Evolutionary conservation across 2,113 vertebrate genomes (phyloP), one percentile per base, ranked within the genome.

Genomic region (Hipposideros armiger): DNA sequence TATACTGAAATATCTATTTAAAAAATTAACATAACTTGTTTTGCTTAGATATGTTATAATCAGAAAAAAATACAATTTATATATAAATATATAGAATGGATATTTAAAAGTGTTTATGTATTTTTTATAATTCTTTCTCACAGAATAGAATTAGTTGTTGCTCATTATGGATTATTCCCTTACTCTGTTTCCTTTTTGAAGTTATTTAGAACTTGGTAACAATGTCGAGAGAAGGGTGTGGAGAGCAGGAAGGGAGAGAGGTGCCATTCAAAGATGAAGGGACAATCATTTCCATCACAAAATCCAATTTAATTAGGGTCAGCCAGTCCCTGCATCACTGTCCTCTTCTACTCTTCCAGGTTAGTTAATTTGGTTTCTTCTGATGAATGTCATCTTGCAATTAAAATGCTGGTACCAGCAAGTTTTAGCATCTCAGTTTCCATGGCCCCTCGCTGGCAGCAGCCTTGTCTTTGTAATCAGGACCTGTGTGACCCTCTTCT

Each of bases 381-480:
- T 97, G 95, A 36, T 96, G 96, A 95, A 92, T 96, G 85, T 85
- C 87, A 77, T 91, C 93, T 86, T 95, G 85, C 98, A 98, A 91
- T 98, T 97, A 98, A 97, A 97, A 97, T 97, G 92, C 78, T 85
- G 54, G 60, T 0, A 0, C 36, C 2, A 11, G 82, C 26, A 60
- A 94, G 54, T 96, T 95, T 93, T 84, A 81, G 14, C 76, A 52
- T 66, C 67, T 95, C 82, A 70, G 73, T 72, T 97, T 95, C 94
- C 69, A 47, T 78, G 90, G 32, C 26, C 80, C 66, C 30, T 96
- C 5, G 89, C 95, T 95, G 84, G 96, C 95, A 96, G 87, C 58
- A 94, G 78, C 20, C 45, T 69, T 52, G 66, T 94, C 90, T 86
- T 95, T 98, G 95, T 92, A 97, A 95, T 98, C 95, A 97, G 91